Evolutionary conservation across 2,797 vertebrate species (phyloP).

Genomic region (Phrynocephalus vlangalii): DNA sequence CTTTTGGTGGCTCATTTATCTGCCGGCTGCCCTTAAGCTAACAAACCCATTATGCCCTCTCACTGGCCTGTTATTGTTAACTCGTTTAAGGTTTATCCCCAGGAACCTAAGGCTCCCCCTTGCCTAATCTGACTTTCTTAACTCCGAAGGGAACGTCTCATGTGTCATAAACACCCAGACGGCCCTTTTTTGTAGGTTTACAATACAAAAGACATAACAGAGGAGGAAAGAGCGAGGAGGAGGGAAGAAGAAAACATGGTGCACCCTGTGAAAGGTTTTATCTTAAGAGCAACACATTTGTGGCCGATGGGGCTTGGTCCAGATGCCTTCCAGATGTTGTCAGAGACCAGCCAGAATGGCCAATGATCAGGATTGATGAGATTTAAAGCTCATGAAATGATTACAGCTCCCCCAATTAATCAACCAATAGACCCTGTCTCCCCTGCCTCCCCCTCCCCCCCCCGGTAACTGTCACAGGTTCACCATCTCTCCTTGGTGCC

Average conservation of each 20-base stretch:
- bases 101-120: too few relatives aligned
- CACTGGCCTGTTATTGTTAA: too few relatives aligned
- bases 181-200: neutral
- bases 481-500: too few relatives aligned
- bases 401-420: neutral
- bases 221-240: neutral
- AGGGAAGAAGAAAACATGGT: neutral
- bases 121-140: too few relatives aligned
- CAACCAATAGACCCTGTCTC: neutral
- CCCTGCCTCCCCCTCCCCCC: too few relatives aligned
- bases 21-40: too few relatives aligned
- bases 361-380: neutral
- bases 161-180: neutral
- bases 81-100: too few relatives aligned
- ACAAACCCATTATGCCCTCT: too few relatives aligned
- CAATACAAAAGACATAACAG: neutral
- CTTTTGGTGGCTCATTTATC: too few relatives aligned
- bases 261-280: neutral
- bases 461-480: too few relatives aligned
- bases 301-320: neutral
- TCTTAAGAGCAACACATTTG: neutral
- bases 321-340: neutral
- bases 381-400: neutral
- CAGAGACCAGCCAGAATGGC: neutral
- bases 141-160: neutral